These are phyloP conservation scores for Monodelphis domestica DNA, from an alignment of 2,797 vertebrate genomes.

Conservation along the genomic window DNA sequence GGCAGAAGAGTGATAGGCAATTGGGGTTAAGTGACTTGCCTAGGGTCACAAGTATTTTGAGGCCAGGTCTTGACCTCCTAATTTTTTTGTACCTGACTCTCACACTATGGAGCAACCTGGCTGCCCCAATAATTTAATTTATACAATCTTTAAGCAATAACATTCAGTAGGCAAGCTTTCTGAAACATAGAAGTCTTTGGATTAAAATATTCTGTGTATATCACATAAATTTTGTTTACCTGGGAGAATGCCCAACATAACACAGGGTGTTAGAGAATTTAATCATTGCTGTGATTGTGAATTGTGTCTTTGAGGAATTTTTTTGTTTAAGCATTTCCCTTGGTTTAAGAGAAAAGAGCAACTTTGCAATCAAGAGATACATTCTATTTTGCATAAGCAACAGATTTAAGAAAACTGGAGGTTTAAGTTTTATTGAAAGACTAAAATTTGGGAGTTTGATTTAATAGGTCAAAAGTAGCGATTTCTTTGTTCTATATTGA, in stretches of 20 bases:
- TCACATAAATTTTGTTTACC: background rate
- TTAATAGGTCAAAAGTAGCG: constrained; percentile 40
- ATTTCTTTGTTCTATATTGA: constrained; percentile 57
- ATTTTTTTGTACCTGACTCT: no score
- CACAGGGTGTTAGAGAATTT: background rate
- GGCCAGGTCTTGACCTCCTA: no score
- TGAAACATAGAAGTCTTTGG: background rate
- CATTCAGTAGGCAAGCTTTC: background rate
- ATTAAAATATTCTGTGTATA: background rate
- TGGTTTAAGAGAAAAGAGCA: background rate
- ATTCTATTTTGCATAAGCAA: background rate
- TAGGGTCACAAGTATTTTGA: no score
- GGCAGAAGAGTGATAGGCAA: no score
- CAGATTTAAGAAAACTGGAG: background rate
- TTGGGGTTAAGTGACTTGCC: no score
- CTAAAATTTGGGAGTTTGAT: background rate
- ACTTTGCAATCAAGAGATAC: background rate
- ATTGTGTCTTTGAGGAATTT: background rate
- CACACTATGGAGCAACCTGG: no score
- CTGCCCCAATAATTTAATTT: no score
- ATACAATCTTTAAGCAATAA: background rate
- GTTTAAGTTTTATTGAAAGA: background rate
- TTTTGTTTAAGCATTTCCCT: background rate
- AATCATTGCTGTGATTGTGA: background rate
- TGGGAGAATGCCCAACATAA: background rate